These are phyloP conservation scores for Megaceryle maxima DNA, from an alignment of 2,113 vertebrate genomes.

Conservation along the genomic window DNA sequence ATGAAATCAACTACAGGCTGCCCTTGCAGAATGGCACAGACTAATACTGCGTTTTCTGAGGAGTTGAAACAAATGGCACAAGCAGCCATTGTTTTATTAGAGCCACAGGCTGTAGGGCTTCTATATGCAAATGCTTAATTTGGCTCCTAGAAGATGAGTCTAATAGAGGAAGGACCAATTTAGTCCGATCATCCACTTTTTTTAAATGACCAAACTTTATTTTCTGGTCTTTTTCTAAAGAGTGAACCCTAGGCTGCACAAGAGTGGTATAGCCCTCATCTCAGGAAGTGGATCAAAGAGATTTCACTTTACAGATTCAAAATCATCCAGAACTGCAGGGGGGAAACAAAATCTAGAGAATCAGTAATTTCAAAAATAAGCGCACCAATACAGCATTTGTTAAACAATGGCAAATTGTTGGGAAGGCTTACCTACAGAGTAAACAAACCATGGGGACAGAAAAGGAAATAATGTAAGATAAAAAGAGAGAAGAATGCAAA, in stretches of 20 bases:
- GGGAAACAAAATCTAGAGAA: background rate
- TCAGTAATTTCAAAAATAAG: background rate
- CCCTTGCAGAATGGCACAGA: background rate
- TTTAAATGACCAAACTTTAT: background rate
- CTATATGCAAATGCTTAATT: background rate
- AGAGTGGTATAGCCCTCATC: background rate
- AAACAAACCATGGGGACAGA: background rate
- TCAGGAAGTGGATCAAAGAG: background rate
- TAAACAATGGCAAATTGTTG: background rate
- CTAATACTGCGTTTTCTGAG: background rate
- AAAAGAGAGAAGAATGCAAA: background rate
- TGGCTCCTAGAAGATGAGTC: background rate
- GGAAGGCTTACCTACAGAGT: background rate
- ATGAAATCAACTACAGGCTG: background rate
- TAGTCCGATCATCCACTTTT: background rate
- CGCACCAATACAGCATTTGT: background rate
- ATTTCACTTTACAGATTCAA: background rate
- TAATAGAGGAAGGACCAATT: background rate
- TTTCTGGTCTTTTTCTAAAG: background rate
- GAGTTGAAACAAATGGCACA: background rate
- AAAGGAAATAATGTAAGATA: background rate
- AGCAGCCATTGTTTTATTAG: background rate
- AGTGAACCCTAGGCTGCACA: background rate
- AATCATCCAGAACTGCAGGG: background rate
- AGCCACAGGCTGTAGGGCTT: background rate